These are phyloP conservation scores for Apamea sordens DNA, from an alignment of 2,888 invertebrate genomes.

Conservation along the genomic window DNA sequence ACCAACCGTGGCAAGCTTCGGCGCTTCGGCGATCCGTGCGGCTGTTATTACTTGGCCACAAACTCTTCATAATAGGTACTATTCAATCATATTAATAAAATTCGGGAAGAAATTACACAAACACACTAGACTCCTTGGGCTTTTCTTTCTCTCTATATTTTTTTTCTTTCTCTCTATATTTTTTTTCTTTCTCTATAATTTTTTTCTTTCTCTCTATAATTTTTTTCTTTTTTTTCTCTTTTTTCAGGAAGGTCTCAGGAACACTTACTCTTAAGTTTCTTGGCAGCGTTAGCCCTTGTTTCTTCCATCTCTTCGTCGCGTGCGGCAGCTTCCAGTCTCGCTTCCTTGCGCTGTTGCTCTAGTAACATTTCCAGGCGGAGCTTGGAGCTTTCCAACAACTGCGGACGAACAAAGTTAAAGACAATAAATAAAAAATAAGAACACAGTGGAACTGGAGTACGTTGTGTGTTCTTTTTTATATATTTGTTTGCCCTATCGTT, in stretches of 20 bases:
- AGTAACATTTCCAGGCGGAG: slow-evolving; percentile 97
- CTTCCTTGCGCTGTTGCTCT: slow-evolving; percentile 97
- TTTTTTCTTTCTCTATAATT: no score
- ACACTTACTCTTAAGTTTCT: slow-evolving; percentile 95
- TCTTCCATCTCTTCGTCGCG: slow-evolving; percentile 98
- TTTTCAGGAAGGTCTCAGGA: neutral
- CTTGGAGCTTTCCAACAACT: slow-evolving; percentile 97
- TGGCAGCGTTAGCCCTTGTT: slow-evolving; percentile 96
- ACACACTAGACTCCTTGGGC: no score
- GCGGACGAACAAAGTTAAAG: slow-evolving; percentile 60
- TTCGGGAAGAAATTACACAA: no score
- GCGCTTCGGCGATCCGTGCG: no score
- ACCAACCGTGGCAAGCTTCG: no score
- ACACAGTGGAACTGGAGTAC: neutral
- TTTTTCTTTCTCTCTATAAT: neutral
- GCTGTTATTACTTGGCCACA: no score
- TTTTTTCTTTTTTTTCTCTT: no score
- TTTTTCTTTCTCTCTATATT: no score
- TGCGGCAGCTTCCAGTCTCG: slow-evolving; percentile 96
- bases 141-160: neutral
- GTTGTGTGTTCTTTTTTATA: neutral
- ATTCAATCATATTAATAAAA: no score
- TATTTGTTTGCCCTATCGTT: no score
- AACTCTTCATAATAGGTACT: no score
- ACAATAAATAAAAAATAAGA: neutral